Evolutionary conservation across 92 coral and sea anemone genomes (phyloP), one percentile per base, ranked within the genome.

Genomic region (Muricea muricata): DNA sequence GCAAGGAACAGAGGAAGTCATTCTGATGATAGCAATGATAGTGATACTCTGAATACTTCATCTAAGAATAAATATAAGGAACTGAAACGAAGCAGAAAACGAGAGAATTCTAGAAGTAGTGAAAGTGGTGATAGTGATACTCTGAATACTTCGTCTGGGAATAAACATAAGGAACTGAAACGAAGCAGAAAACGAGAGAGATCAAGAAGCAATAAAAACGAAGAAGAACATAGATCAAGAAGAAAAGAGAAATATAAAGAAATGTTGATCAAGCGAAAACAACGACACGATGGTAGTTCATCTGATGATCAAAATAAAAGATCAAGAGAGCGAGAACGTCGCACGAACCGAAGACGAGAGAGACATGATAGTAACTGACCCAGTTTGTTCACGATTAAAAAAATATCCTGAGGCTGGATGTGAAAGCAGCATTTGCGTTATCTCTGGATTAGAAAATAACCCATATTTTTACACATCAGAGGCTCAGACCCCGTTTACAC

Each of bases 361-460:
- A 73, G 79, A 73, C 79, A 76, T 33, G 81, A 50, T 57, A 76
- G 81, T 76, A 46, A 76, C 10, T 76, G 26, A 73, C n/a, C n/a
- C n/a, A n/a, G n/a, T n/a, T n/a, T n/a, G n/a, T n/a, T n/a, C n/a
- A n/a, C n/a, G n/a, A n/a, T n/a, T n/a, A n/a, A n/a, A n/a, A n/a
- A n/a, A n/a, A n/a, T n/a, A n/a, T n/a, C n/a, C n/a, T n/a, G n/a
- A n/a, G n/a, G n/a, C n/a, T n/a, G n/a, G n/a, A n/a, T n/a, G n/a
- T n/a, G n/a, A n/a, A n/a, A n/a, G n/a, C n/a, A n/a, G n/a, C n/a
- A n/a, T n/a, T n/a, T n/a, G n/a, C n/a, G n/a, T n/a, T n/a, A n/a
- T n/a, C n/a, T n/a, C n/a, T n/a, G n/a, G n/a, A n/a, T n/a, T n/a
- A n/a, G n/a, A n/a, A n/a, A n/a, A n/a, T n/a, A n/a, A n/a, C n/a